These are phyloP conservation scores for Spea hammondii DNA, from an alignment of 2,797 vertebrate genomes.

Conservation along the genomic window DNA sequence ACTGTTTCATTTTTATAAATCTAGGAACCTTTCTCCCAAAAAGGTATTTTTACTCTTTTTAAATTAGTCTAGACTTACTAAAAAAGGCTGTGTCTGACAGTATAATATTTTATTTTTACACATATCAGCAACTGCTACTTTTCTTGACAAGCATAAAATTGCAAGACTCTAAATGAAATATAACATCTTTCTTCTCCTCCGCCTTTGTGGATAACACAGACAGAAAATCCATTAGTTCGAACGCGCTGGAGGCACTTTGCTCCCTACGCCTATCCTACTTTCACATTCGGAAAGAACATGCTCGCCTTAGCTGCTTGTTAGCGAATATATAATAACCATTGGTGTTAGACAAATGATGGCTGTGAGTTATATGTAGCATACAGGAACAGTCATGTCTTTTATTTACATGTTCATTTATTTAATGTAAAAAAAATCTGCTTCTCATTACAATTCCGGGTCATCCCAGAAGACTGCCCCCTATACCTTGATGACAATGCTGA, in stretches of 20 bases:
- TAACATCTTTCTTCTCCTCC: slow-evolving; percentile 33
- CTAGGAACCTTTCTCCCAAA: too few relatives aligned
- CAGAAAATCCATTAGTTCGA: slow-evolving; percentile 52
- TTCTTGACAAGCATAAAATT: neutral
- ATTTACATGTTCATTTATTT: too few relatives aligned
- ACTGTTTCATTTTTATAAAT: too few relatives aligned
- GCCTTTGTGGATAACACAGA: slow-evolving; percentile 20
- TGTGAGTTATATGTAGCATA: slow-evolving; percentile 11
- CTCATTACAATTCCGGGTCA: too few relatives aligned
- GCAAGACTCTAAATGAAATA: neutral
- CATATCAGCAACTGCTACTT: neutral
- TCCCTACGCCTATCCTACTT: slow-evolving; percentile 46
- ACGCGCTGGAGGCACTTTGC: slow-evolving; percentile 14
- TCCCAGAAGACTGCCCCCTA: too few relatives aligned
- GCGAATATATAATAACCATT: slow-evolving; percentile 22
- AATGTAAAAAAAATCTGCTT: neutral
- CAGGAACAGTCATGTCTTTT: neutral
- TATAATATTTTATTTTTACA: neutral
- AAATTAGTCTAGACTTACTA: fast-evolving
- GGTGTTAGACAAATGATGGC: slow-evolving; percentile 31
- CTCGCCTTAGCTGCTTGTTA: slow-evolving; percentile 43
- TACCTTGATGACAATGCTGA: too few relatives aligned
- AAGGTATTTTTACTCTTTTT: neutral
- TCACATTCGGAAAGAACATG: slow-evolving; percentile 35
- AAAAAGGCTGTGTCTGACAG: neutral